Conservation (phyloP, 2,888 invertebrate genomes). For the Stenichneumon culpator region DNA sequence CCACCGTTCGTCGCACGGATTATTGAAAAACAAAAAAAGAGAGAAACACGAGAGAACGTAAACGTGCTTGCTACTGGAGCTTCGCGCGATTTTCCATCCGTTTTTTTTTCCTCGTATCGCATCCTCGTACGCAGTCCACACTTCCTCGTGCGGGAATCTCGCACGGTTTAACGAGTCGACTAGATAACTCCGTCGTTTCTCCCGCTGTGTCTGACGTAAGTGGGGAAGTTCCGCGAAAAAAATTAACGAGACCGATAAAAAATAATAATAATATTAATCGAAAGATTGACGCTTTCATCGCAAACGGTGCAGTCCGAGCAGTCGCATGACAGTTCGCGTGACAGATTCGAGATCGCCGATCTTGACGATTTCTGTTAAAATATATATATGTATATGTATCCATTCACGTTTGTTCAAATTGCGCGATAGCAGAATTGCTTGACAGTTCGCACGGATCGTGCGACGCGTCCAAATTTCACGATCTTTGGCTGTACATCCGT, state of each 20-base stretch:
- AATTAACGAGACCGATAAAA: not conserved
- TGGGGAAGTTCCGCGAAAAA: not conserved
- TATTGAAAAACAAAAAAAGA: not conserved
- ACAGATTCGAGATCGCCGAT: not conserved
- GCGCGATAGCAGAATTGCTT: too few species aligned
- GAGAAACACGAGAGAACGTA: not conserved
- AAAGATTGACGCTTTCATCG: not conserved
- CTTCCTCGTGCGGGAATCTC: slow-evolving; percentile 35
- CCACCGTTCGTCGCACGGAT: not conserved
- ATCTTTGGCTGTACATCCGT: not conserved
- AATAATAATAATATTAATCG: not conserved
- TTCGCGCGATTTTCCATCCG: slow-evolving; percentile 14
- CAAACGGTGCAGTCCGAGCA: not conserved
- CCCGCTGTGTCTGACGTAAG: slow-evolving; percentile 19
- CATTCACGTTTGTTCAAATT: too few species aligned
- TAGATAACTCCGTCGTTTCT: slow-evolving; percentile 10
- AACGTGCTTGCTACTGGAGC: not conserved
- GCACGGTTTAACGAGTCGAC: not conserved
- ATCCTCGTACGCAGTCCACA: not conserved
- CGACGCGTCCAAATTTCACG: not conserved
- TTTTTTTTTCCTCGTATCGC: not conserved
- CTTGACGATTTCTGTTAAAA: too few species aligned
- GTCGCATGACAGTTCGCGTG: not conserved
- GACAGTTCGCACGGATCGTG: too few species aligned
- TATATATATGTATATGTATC: too few species aligned